Evolutionary conservation across 1,140 invertebrate species (phyloP), one percentile per base, ranked within the genome.

Genomic region (Linepithema humile): DNA sequence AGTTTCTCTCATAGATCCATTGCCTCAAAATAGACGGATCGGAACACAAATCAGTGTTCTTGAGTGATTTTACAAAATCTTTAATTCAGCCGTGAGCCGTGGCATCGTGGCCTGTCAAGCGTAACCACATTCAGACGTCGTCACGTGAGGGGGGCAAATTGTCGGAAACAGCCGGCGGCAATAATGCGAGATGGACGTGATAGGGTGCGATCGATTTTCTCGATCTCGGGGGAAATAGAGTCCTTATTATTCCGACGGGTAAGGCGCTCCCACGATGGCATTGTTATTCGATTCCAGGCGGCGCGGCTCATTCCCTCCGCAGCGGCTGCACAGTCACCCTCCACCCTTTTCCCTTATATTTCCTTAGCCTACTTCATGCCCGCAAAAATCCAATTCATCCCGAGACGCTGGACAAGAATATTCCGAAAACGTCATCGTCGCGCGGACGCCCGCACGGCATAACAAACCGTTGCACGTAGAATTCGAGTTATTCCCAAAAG

Each of bases 121-220:
- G 83, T 82, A 23, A 55, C 48, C 82, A 87, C 62, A 80, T 75
- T 87, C 74, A 78, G 73, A 15, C 73, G 43, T 59, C 59, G 65
- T 29, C 26, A 57, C 35, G 48, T 40, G 29, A 62, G 62, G 35
- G 57, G 17, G 10, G 23, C 38, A 48, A 72, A 55, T 89, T 88
- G 87, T 88, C 87, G 74, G 78, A 50, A 89, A 88, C 86, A 88
- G 80, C 40, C 87, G 87, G 69, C 59, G 55, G 88, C 73, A 89
- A 89, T 88, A 89, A 88, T 88, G 55, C 86, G 86, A 70, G 87
- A 80, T 88, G 86, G 73, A 88, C 83, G 83, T 75, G 86, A 85
- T 85, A 78, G 83, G 83, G 72, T 50, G 77, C 78, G 59, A 89
- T 89, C 88, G 87, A 88, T 89, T 89, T 88, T 89, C 84, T 80